These are phyloP conservation scores for Eurypyga helias DNA, from an alignment of 2,113 vertebrate species.

Conservation along the genomic window DNA sequence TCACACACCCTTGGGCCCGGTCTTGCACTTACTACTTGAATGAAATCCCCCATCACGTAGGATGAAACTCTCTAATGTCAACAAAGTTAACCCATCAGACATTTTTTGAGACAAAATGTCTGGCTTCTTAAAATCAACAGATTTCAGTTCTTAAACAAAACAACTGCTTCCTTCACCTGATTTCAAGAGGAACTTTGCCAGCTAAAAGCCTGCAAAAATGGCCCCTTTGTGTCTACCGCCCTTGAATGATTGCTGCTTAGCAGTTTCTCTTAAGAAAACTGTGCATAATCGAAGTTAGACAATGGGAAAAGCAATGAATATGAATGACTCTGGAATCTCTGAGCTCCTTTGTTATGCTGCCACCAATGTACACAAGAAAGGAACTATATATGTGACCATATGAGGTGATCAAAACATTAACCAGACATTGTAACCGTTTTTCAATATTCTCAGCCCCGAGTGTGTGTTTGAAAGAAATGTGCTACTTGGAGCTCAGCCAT, in stretches of 20 bases:
- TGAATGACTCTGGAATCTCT: conserved; percentile 43
- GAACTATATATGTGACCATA: conserved; percentile 38
- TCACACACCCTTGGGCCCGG: neutral
- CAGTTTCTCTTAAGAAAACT: conserved; percentile 45
- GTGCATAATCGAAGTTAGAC: conserved; percentile 21
- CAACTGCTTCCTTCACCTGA: conserved; percentile 34
- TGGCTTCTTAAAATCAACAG: neutral
- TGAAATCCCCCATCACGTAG: neutral
- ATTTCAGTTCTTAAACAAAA: conserved; percentile 35
- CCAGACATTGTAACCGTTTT: conserved; percentile 68
- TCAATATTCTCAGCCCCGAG: conserved; percentile 57
- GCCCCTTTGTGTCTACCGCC: neutral
- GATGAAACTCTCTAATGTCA: neutral
- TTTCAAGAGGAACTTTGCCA: conserved; percentile 6
- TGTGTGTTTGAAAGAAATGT: conserved; percentile 69
- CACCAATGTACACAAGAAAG: conserved; percentile 47
- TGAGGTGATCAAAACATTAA: conserved; percentile 74
- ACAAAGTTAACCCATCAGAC: neutral
- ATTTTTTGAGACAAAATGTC: neutral
- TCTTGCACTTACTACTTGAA: neutral
- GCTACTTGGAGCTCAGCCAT: conserved; percentile 67
- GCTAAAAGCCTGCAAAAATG: conserved; percentile 5
- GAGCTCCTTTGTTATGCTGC: conserved; percentile 36
- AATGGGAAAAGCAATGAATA: conserved; percentile 42
- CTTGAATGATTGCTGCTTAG: conserved; percentile 12